Conservation (phyloP, 2,888 invertebrate species). For the Drosophila longiperda region DNA sequence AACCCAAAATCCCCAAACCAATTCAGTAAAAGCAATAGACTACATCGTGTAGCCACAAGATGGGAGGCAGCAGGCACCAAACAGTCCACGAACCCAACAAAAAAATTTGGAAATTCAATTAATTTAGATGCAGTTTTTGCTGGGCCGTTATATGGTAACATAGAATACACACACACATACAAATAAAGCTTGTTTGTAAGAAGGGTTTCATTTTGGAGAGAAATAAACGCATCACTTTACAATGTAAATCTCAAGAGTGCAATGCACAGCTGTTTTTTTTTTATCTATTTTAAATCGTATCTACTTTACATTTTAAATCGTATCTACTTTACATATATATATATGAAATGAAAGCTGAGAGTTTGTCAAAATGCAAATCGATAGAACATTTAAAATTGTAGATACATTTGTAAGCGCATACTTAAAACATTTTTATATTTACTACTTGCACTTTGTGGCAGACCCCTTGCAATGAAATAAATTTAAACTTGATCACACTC, state of each 20-base stretch:
- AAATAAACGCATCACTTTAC: conserved; percentile 71
- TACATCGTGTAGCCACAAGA: conserved; percentile 23
- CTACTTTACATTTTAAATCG: conserved; percentile 53
- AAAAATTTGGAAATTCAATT: conserved; percentile 69
- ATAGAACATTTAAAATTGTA: background rate
- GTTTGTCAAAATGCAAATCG: conserved; percentile 6
- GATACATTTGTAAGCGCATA: background rate
- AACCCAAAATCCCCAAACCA: conserved; percentile 77
- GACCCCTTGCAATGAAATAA: conserved; percentile 17
- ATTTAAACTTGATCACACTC: conserved; percentile 23
- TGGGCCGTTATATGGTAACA: conserved; percentile 33
- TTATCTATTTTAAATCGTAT: conserved; percentile 34
- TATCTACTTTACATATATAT: conserved; percentile 49
- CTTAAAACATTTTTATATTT: background rate
- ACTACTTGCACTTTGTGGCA: background rate
- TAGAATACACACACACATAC: conserved; percentile 13
- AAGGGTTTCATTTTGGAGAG: conserved; percentile 1
- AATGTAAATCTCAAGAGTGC: conserved; percentile 80
- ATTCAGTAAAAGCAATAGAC: conserved; percentile 77
- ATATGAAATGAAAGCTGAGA: conserved; percentile 20
- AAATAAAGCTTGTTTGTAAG: background rate
- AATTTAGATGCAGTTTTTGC: conserved; percentile 78
- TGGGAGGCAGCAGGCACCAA: background rate
- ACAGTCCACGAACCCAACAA: conserved; percentile 3
- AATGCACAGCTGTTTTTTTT: conserved; percentile 60